Conservation (phyloP, 2,113 vertebrate genomes). For the Callipepla squamata region DNA sequence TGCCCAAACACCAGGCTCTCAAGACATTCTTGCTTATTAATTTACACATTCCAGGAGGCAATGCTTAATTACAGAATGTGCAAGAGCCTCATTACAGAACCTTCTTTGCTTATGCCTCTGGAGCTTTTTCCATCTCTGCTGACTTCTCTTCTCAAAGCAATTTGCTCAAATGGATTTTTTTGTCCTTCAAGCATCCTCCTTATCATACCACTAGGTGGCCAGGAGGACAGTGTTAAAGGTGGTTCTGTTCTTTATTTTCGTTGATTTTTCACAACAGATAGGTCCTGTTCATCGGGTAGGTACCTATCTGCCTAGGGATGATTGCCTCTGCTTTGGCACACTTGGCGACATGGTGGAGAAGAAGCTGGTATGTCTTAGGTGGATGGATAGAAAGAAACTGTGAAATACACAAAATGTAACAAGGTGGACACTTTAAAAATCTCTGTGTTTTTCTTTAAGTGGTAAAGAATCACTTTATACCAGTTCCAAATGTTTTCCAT, state of each 20-base stretch:
- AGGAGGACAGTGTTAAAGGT: not conserved
- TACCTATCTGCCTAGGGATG: not conserved
- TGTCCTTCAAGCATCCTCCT: not conserved
- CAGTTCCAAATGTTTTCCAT: not conserved
- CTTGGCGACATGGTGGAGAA: not conserved
- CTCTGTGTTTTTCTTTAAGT: not conserved
- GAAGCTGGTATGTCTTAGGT: not conserved
- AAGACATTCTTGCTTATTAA: constrained; percentile 5
- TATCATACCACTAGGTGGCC: not conserved
- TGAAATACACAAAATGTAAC: not conserved
- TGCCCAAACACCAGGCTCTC: not conserved
- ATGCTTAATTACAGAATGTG: constrained; percentile 7
- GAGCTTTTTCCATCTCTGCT: not conserved
- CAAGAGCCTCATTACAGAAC: not conserved
- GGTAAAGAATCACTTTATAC: not conserved
- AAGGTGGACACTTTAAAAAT: not conserved
- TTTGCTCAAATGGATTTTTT: not conserved
- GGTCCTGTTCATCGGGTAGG: not conserved
- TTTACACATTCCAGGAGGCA: not conserved
- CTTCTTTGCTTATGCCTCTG: not conserved
- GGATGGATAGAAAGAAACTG: not conserved
- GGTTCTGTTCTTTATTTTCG: not conserved
- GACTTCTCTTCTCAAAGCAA: not conserved
- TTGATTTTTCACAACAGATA: not conserved
- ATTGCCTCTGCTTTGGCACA: not conserved